Evolutionary conservation across 2,888 invertebrate species (phyloP), one percentile per base, ranked within the genome.

Genomic region (Nowickia ferox): DNA sequence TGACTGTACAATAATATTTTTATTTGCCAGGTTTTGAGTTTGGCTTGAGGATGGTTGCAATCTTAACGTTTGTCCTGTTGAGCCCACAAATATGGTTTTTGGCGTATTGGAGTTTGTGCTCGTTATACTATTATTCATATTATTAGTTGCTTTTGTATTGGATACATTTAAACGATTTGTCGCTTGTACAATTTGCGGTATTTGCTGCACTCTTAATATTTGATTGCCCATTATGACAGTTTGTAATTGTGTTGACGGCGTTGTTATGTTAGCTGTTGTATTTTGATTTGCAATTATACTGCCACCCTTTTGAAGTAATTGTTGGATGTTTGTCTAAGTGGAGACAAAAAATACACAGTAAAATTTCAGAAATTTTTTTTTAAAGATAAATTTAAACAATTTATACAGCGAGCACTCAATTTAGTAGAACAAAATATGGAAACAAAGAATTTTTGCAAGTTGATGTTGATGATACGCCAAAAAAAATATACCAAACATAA

Each of bases 141-240:
- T 86, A 69, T 72, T 57, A 38, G 80, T 75, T 57, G 74, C 59
- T 87, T 88, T 55, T 84, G 78, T 75, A 59, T 57, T 72, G 68
- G 69, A 48, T 17, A 76, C 79, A 83, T 63, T 83, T 55, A 86
- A 46, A 22, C 86, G 86, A 76, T 80, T 86, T 63, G 61, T 66
- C 40, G 83, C 42, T 66, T 82, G 46, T n/a, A 86, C 76, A 51
- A 86, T 83, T 59, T 87, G 86, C 19, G 90, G 88, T 42, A 90
- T 86, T 77, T 91, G 90, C 71, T 91, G 91, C 19, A 93, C 89
- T 19, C 93, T 91, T 17, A 93, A 85, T 51, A 93, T 89, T 88
- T 93, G 93, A 87, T 93, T 93, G 61, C 93, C 92, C 89, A 93
- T 90, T 80, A 93, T 90, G n/a, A 93, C 93, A 0, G 93, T 93